phyloP scores from a whole-genome alignment of 2,113 vertebrate genomes.

The Xyrauchen texanus region DNA sequence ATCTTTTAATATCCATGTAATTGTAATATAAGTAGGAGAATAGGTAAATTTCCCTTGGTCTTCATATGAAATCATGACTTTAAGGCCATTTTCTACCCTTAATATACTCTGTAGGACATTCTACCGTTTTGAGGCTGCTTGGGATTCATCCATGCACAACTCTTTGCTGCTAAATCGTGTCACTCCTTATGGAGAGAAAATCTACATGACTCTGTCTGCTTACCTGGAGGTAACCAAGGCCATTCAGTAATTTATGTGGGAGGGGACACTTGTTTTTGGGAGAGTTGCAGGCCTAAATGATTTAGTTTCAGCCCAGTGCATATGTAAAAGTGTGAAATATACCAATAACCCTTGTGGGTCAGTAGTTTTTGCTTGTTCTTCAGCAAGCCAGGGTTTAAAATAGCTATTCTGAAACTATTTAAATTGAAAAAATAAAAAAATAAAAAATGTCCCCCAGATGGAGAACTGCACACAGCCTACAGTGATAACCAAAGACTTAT shows the following conservation, averaged over 20 bases:
- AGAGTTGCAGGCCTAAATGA: background rate
- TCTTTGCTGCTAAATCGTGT: slow-evolving; percentile 93
- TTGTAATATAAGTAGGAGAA: background rate
- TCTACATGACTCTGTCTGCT: slow-evolving; percentile 96
- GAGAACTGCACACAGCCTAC: slow-evolving; percentile 93
- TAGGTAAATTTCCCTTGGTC: slow-evolving; percentile 24
- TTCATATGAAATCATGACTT: slow-evolving; percentile 3
- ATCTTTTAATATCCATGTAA: background rate
- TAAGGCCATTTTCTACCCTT: slow-evolving; percentile 4
- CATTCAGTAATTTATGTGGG: background rate
- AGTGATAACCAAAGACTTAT: slow-evolving; percentile 95
- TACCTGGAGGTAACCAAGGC: slow-evolving; percentile 86
- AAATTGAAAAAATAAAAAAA: background rate
- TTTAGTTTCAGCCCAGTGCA: background rate
- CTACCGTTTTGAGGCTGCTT: slow-evolving; percentile 92
- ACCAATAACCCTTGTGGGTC: background rate
- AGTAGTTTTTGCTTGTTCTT: background rate
- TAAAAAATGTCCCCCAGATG: slow-evolving; percentile 76
- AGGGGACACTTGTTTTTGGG: background rate
- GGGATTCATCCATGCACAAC: slow-evolving; percentile 99
- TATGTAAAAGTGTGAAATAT: background rate
- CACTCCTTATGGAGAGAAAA: slow-evolving; percentile 94
- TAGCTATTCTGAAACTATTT: background rate
- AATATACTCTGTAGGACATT: slow-evolving; percentile 80
- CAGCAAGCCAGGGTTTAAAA: background rate